Evolutionary conservation across 92 coral and sea anemone genomes (phyloP), one percentile per base, ranked within the genome.

Genomic region (Anthopleura xanthogrammica): DNA sequence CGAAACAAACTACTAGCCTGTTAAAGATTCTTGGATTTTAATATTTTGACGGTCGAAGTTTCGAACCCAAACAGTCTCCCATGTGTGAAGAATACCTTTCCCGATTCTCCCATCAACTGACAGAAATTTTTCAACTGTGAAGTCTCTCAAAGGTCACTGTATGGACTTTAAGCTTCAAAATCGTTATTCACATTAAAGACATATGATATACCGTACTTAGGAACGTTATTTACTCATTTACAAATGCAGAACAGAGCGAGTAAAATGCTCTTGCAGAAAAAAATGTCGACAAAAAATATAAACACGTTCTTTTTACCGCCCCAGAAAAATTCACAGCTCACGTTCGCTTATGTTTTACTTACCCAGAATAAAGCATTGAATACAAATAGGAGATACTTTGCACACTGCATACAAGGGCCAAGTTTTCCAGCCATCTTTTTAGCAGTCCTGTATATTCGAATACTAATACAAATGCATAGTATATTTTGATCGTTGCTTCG

Each of bases 281-380:
- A 57, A 55, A 73, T 55, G 80, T 52, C 56, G 86, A 58, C 65
- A 42, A 77, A 70, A 5, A 46, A 5, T 46, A 83, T 29, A 72
- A 52, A 57, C 24, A 39, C 86, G 80, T 77, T 58, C 82, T 77
- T 60, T 83, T 76, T 76, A 66, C 75, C 77, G 81, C 82, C 80
- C 77, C 7, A 41, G 39, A 12, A 46, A 75, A 39, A 72, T 22
- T 10, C 41, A 12, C 72, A 16, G 78, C 77, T 19, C 20, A 57
- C 40, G 17, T 9, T 8, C 40, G 48, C 41, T 22, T 70, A 52
- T 46, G 64, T 16, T 4, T 54, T 66, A 88, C 98, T 87, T 88
- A 95, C 98, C 98, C 98, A 95, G 72, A 95, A 90, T n/a, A 94
- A 77, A 24, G 85, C 90, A 78, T 89, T 92, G 70, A 95, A 92